These are phyloP conservation scores for Andricus curvator DNA, from an alignment of 2,888 invertebrate genomes.

Conservation along the genomic window DNA sequence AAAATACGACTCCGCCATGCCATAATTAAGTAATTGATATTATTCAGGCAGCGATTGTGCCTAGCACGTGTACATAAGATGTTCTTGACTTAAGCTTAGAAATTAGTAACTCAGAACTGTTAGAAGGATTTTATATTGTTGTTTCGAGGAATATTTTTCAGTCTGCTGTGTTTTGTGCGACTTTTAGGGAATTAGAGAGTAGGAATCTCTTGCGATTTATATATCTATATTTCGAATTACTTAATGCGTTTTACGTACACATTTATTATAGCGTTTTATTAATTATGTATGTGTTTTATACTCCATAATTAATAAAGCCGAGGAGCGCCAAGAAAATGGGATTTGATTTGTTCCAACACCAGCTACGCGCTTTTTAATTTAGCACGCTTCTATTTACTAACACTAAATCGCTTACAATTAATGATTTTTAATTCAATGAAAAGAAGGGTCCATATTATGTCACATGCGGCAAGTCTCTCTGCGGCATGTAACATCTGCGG, in stretches of 20 bases:
- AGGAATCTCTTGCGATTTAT: constrained; percentile 20
- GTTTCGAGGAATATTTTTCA: constrained; percentile 22
- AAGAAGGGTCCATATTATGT: too few species aligned
- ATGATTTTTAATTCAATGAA: too few species aligned
- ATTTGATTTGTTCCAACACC: constrained; percentile 14
- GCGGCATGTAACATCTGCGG: too few species aligned
- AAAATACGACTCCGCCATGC: not conserved
- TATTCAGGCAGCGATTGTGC: constrained; percentile 15
- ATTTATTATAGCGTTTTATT: constrained; percentile 30
- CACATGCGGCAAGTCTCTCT: too few species aligned
- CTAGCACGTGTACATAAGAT: constrained; percentile 21
- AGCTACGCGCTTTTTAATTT: constrained; percentile 12
- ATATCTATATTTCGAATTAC: constrained; percentile 14
- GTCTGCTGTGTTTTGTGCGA: constrained; percentile 17
- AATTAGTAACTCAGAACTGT: constrained; percentile 8
- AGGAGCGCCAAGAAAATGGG: constrained; percentile 12
- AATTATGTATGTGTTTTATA: constrained; percentile 29
- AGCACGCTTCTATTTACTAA: constrained; percentile 11
- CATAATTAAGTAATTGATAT: constrained; percentile 13
- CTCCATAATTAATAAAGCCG: constrained; percentile 42
- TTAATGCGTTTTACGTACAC: constrained; percentile 26
- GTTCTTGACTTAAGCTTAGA: constrained; percentile 23
- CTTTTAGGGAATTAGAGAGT: not conserved
- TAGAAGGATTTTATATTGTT: constrained; percentile 17
- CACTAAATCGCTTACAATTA: not conserved